Percentiles rank a stretch among this genome's conserved stretches.
phyloP scores from a whole-genome alignment of 2,113 vertebrate genomes.

The Crotalus helleri region DNA sequence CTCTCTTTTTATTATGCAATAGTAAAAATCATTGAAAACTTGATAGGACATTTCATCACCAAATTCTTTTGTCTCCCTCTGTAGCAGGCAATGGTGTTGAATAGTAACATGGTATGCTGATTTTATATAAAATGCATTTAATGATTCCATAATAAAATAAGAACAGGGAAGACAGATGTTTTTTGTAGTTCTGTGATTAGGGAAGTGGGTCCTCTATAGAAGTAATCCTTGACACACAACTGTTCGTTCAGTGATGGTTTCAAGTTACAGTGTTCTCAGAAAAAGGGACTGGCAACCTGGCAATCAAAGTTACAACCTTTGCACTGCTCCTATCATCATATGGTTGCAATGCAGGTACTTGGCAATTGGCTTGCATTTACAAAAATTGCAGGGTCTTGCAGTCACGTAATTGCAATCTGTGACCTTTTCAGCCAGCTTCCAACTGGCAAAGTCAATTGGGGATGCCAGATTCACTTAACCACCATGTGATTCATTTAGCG shows the following conservation, averaged over 20 bases:
- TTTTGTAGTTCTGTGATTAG: neutral
- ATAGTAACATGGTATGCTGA: neutral
- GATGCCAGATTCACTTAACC: neutral
- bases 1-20: neutral
- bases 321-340: neutral
- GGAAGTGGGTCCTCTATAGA: neutral
- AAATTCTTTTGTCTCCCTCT: neutral
- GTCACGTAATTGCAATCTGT: neutral
- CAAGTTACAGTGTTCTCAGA: neutral
- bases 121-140: neutral
- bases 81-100: neutral
- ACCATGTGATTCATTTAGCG: neutral
- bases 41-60: neutral
- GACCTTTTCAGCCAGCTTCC: neutral
- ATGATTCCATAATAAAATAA: neutral
- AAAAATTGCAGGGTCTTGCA: neutral
- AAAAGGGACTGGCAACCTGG: neutral
- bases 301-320: neutral
- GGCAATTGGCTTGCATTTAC: neutral
- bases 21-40: neutral
- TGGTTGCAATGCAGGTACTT: neutral
- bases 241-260: neutral
- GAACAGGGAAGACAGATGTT: neutral
- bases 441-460: neutral
- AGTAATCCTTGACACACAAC: neutral